phyloP scores from a whole-genome alignment of 2,113 vertebrate genomes.

The Oncorhynchus masou region DNA sequence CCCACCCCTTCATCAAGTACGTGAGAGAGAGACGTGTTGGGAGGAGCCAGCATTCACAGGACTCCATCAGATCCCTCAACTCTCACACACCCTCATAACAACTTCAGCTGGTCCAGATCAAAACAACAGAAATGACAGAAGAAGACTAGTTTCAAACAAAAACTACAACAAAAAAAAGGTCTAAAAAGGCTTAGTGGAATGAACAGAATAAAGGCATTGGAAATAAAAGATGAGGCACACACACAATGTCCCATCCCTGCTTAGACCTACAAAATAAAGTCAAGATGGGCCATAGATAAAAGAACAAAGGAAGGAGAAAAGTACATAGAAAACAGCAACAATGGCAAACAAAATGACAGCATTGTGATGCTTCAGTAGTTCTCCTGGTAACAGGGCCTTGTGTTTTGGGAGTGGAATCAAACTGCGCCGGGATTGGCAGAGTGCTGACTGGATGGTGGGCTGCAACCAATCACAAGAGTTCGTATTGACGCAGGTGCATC shows the following conservation, averaged over 20 bases:
- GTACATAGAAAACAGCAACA: not conserved
- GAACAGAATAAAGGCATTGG: conserved; percentile 33
- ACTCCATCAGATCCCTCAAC: not conserved
- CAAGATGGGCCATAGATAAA: conserved; percentile 51
- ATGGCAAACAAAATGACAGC: not conserved
- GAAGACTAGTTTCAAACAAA: conserved; percentile 19
- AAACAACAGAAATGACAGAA: conserved; percentile 28
- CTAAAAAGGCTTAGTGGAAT: conserved; percentile 80
- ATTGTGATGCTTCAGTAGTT: not conserved
- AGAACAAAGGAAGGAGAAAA: conserved; percentile 30
- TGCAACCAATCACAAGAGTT: conserved; percentile 88
- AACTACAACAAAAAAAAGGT: conserved; percentile 59
- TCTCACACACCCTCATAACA: not conserved
- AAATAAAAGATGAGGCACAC: conserved; percentile 10
- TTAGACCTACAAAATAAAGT: conserved; percentile 15
- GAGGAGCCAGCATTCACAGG: not conserved
- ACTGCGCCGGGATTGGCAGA: not conserved
- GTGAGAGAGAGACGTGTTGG: not conserved
- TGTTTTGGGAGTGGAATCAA: not conserved
- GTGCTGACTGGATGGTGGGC: not conserved
- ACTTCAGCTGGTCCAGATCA: conserved; percentile 53
- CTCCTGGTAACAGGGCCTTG: conserved; percentile 1
- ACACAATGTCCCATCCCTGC: not conserved
- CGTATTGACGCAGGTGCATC: conserved; percentile 96
- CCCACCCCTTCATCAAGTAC: not conserved